These are phyloP conservation scores for Leptocoma aspasia DNA, from an alignment of 2,113 vertebrate species.

Conservation along the genomic window DNA sequence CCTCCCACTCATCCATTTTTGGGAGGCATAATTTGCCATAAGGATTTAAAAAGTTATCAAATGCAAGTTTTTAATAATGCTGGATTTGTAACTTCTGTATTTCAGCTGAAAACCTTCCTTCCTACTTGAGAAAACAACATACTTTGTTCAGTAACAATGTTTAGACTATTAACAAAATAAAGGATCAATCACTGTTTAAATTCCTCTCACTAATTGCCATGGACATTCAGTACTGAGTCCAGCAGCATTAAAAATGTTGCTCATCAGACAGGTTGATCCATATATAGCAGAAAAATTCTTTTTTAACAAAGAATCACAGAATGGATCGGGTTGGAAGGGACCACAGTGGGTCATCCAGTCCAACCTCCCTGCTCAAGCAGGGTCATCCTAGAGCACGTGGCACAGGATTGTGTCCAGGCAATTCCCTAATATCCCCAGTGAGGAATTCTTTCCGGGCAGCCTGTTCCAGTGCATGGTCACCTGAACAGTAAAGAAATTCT, in stretches of 20 bases:
- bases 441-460: background rate
- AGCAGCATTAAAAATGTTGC: background rate
- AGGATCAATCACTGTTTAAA: background rate
- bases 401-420: background rate
- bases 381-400: background rate
- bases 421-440: background rate
- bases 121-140: background rate
- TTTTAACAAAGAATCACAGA: background rate
- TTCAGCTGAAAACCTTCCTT: background rate
- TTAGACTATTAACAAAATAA: background rate
- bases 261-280: background rate
- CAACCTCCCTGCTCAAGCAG: background rate
- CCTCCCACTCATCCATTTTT: background rate
- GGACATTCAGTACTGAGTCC: background rate
- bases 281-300: background rate
- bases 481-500: background rate
- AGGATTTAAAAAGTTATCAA: background rate
- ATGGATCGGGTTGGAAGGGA: background rate
- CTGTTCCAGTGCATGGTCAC: background rate
- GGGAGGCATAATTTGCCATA: background rate
- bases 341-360: background rate
- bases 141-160: background rate
- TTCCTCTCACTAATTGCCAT: background rate
- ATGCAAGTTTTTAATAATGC: background rate
- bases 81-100: background rate